A percentile compares a stretch with the other conserved stretches of the same genome.
Evolutionary conservation across 2,113 vertebrate species (phyloP).

Genomic region (Indicator indicator): DNA sequence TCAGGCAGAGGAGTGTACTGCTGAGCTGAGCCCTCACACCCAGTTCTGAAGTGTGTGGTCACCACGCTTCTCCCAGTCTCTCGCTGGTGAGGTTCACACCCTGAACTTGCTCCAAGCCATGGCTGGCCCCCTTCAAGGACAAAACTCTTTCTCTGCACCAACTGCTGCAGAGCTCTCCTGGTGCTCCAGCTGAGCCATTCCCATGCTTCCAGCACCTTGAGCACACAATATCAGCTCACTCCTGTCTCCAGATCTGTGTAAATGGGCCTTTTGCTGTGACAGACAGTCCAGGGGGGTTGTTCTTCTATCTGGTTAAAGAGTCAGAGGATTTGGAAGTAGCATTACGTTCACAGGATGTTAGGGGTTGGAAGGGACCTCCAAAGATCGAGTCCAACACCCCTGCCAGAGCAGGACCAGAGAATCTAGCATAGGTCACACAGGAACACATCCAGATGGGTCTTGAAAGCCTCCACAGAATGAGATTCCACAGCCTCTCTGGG

Average conservation of each 20-base stretch:
- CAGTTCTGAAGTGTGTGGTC: accelerated
- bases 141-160: background rate
- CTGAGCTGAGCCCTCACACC: background rate
- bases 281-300: background rate
- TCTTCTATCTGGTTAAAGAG: background rate
- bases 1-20: background rate
- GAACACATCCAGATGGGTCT: too few species aligned
- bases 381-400: too few species aligned
- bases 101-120: background rate
- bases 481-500: too few species aligned
- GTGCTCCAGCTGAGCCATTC: background rate
- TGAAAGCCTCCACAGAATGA: too few species aligned
- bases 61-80: too few species aligned
- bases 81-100: background rate
- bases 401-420: too few species aligned
- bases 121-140: accelerated
- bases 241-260: background rate
- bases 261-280: background rate
- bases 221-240: background rate
- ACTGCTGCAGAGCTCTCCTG: background rate
- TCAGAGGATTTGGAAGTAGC: background rate
- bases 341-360: background rate
- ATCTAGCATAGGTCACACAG: too few species aligned
- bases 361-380: too few species aligned
- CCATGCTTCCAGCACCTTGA: background rate